Evolutionary conservation across 2,888 invertebrate genomes (phyloP), one percentile per base, ranked within the genome.

Genomic region (Ethmia dodecea): DNA sequence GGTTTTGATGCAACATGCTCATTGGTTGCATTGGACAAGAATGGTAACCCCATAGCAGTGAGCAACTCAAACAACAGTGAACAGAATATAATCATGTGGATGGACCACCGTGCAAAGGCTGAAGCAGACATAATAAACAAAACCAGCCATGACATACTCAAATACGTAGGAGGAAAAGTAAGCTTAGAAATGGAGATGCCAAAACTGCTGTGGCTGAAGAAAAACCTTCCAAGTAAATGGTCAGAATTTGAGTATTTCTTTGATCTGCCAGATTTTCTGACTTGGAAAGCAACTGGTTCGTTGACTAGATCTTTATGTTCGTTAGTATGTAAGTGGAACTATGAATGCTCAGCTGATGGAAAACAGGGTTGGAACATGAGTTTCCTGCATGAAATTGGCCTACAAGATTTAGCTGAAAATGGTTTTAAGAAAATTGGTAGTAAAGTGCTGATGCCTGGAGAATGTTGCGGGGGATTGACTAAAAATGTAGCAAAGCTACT

Each of bases 1-100:
- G 97, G 97, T 3, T 98, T 98, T 83, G 97, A 97, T 87, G 98
- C 97, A 10, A 98, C 98, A 8, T 98, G 98, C 68, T 98, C 98
- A 0, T 75, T 98, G 40, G 98, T 95, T 1, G 93, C 90, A 4
- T 61, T 98, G 24, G 95, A 93, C 57, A 78, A 86, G 49, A 76
- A 91, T 40, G 91, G 90, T 9, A 76, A 88, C 13, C 93, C 96
- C 0, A 65, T 94, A 25, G 89, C 93, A 25, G 89, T 95, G 0
- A 93, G 92, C 62, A 86, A 88, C 9, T 88, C 89, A 42, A 89
- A 89, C 77, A 84, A 73, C 44, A 75, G 90, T 55, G 89, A 92
- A 33, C 93, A 93, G 72, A 96, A 97, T 71, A 87, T 97, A 8
- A 93, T 97, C 22, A 89, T 96, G 72, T 97, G 97, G 97, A 91